Evolutionary conservation across 2,113 vertebrate species (phyloP).

Genomic region (Excalfactoria chinensis): DNA sequence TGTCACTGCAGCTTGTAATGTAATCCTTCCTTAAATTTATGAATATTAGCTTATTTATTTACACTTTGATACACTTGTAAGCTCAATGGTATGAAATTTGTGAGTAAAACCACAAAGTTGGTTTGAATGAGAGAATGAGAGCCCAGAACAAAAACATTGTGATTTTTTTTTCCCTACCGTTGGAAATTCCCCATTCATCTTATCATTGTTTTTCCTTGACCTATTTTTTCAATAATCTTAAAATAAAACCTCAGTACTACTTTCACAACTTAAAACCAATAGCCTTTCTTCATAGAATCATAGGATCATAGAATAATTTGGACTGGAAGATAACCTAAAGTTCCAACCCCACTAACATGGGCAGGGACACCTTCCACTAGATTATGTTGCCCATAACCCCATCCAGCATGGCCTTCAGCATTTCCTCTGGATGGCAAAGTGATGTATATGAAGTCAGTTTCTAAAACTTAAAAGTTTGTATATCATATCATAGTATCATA

Average conservation of each 20-base stretch:
- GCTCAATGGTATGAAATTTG: background rate
- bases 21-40: background rate
- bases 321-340: background rate
- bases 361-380: background rate
- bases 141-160: background rate
- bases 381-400: background rate
- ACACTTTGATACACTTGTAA: background rate
- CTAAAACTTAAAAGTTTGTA: background rate
- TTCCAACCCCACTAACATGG: background rate
- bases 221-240: slow-evolving; percentile 5
- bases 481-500: too few relatives aligned
- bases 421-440: background rate
- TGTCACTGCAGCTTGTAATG: background rate
- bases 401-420: background rate
- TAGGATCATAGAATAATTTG: background rate
- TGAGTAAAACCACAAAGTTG: background rate
- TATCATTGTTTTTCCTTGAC: slow-evolving; percentile 9
- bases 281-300: background rate
- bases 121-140: background rate
- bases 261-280: background rate
- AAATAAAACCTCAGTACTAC: slow-evolving; percentile 11
- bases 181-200: background rate
- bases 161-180: background rate
- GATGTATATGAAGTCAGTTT: background rate
- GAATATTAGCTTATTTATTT: slow-evolving; percentile 9